A percentile compares a stretch with the other conserved stretches of the same genome.
These are phyloP conservation scores for Actinia tenebrosa DNA, from an alignment of 64 coral and sea anemone genomes.

Conservation along the genomic window DNA sequence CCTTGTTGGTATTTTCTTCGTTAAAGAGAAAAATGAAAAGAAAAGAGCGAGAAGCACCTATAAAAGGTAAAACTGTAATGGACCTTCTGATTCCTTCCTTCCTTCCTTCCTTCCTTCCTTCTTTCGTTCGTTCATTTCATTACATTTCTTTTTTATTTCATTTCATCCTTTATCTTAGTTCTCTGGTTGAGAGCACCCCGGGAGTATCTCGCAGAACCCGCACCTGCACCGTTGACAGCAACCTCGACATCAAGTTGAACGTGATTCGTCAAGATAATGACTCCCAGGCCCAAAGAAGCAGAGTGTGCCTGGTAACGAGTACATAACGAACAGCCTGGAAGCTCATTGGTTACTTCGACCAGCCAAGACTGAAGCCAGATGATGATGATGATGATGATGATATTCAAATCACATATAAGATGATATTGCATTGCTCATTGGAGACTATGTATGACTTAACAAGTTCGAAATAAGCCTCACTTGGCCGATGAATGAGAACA, in stretches of 20 bases:
- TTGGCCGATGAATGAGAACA: no score
- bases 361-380: background rate
- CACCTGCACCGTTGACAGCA: conserved; percentile 6
- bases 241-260: conserved; percentile 4
- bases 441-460: no score
- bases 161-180: background rate
- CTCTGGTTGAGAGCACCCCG: background rate
- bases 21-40: background rate
- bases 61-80: no score
- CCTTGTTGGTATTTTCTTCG: conserved; percentile 24
- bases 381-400: no score
- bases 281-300: background rate
- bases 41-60: background rate
- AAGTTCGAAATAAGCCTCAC: no score
- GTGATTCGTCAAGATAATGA: background rate
- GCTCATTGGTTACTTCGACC: background rate
- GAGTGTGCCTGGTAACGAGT: background rate
- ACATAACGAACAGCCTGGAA: background rate
- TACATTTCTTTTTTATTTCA: background rate
- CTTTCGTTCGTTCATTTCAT: background rate
- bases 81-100: no score
- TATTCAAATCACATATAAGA: no score
- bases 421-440: no score
- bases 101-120: no score
- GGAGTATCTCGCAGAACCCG: background rate